Base-by-base conservation (phyloP, 1,140 invertebrate species). In the Bombus haemorrhoidalis region DNA sequence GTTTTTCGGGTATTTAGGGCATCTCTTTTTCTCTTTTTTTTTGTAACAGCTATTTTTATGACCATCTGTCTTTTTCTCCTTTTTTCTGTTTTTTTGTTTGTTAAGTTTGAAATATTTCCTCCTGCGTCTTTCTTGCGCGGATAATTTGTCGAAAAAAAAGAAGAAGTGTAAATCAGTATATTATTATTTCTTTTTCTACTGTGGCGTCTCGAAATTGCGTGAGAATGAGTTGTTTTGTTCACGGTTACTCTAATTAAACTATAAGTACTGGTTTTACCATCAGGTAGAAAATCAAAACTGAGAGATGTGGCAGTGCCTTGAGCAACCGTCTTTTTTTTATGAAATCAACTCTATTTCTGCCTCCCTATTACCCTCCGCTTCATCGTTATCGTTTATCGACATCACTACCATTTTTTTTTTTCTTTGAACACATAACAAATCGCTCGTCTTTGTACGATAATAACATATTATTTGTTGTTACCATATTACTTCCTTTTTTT, bases 351-450 rank as follows among this genome's bases (percentile, higher is more conserved):
- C 77, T 79, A 68, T 79, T 79, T 79, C 32, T 47, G 85, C 47
- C 79, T 72, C 68, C 68, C 53, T 91, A 88, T 91, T 86, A 71
- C 88, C 86, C 72, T 83, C 25, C 68, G 83, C 78, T 88, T 87
- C 79, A 83, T 86, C 22, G 37, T 85, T 74, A 81, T 68, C n/a
- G n/a, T 32, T 79, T 88, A 72, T 89, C 90, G n/a, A 73, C 53
- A n/a, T 76, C 34, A n/a, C 66, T 68, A 68, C 88, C 78, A 90
- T 92, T 87, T 86, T 90, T 73, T 41, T 43, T 86, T 90, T 73
- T 90, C 91, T 94, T 94, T 95, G 93, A 95, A 95, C 94, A 94
- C 93, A 94, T 95, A 92, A 95, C 93, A 93, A 93, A 94, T 94
- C 93, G 92, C 91, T 94, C 93, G 87, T 93, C 91, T 95, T 95